Percentiles rank a stretch among this genome's conserved stretches.
Conservation (phyloP, 2,888 invertebrate species). For the Dryocosmus kuriphilus region DNA sequence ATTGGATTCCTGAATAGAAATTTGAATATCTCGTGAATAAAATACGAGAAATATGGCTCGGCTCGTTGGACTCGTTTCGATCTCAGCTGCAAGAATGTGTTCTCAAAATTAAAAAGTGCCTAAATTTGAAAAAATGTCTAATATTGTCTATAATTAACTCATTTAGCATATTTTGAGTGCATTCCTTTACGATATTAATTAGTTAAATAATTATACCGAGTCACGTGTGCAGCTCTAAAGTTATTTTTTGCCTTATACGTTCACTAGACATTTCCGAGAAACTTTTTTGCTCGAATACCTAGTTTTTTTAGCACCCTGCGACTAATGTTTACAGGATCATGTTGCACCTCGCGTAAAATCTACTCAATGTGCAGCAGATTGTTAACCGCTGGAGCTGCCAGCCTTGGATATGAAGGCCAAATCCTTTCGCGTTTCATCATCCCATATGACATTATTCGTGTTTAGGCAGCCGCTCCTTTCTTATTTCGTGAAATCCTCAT, state of each 20-base stretch:
- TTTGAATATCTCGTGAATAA: neutral
- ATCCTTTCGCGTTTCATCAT: constrained; percentile 74
- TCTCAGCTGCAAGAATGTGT: neutral
- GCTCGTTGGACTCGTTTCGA: neutral
- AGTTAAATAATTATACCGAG: neutral
- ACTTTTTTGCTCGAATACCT: neutral
- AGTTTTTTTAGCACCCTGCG: neutral
- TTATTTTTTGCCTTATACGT: neutral
- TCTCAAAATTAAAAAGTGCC: neutral
- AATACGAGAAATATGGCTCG: neutral
- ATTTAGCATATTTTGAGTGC: neutral
- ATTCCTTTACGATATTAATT: neutral
- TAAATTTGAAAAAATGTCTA: neutral
- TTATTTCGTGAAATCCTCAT: constrained; percentile 16
- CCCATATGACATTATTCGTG: constrained; percentile 48
- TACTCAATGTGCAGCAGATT: constrained; percentile 53
- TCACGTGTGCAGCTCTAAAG: too few species aligned
- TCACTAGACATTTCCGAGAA: neutral
- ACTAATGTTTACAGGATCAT: constrained; percentile 9
- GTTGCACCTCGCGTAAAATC: constrained; percentile 50
- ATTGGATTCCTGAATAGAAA: neutral
- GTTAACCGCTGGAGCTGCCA: constrained; percentile 63
- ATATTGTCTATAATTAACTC: neutral
- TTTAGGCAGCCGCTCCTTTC: constrained; percentile 27
- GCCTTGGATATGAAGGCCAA: constrained; percentile 73